Base-by-base conservation (phyloP, 1,140 invertebrate species). In the Phthorimaea operculella region DNA sequence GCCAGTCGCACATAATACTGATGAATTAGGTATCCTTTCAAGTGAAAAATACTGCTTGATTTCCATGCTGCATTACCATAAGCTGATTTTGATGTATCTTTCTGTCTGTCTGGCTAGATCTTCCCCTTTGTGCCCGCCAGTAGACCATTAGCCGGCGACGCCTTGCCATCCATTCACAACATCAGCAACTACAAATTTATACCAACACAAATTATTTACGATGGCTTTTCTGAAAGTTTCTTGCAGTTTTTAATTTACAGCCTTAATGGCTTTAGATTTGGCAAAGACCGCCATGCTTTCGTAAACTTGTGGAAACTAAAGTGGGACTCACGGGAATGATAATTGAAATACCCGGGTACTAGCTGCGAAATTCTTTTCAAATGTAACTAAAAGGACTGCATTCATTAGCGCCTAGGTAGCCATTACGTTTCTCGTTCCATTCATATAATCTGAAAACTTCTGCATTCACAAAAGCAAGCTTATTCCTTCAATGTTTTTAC, bases 71-170 rank as follows among this genome's bases (percentile, higher is more conserved):
- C 58, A 70, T 70, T 70, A 70, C 62, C 60, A 72, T 70, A 66
- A 65, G 61, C 64, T 54, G 54, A 57, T 53, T 54, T 56, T 64
- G 64, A 67, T 75, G 66, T 68, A 69, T 75, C 67, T 58, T 68
- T 75, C 67, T 58, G 21, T 28, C 21, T 28, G 21, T 28, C 21
- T 28, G 65, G 71, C 64, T 73, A 68, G 62, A 59, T 59, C 55
- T 62, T 60, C 57, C 52, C 58, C 54, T 68, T 71, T 69, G 68
- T 75, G 63, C 57, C 28, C 52, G 33, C 63, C 59, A 66, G 39
- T 47, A 57, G 50, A 54, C 61, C 55, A 68, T 66, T 67, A 57
- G 65, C 56, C 9, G 14, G 44, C 16, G 44, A 47, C n/a, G 44
- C 36, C 36, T 39, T n/a, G 10, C 21, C 21, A 28, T n/a, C 33